These are phyloP conservation scores for Trypoxylus dichotomus DNA, from an alignment of 1,140 invertebrate species.

Conservation along the genomic window DNA sequence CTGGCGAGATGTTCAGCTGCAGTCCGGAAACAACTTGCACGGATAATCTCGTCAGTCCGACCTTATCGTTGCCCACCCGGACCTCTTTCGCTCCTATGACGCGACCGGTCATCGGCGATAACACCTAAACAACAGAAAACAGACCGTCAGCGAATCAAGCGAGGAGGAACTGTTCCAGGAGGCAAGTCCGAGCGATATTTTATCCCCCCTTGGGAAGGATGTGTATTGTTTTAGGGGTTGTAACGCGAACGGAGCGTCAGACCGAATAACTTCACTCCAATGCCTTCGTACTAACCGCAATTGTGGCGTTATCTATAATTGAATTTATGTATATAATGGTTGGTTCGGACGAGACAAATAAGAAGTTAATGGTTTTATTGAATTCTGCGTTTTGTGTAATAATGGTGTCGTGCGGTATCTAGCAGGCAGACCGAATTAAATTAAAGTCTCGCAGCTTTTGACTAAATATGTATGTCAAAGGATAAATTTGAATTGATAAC, in stretches of 20 bases:
- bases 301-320: conserved; percentile 16
- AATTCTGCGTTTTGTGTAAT: not conserved
- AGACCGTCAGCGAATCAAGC: not conserved
- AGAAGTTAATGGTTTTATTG: not conserved
- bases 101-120: conserved; percentile 88
- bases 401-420: not conserved
- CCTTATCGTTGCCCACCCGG: conserved; percentile 87
- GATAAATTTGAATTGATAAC: too few relatives aligned
- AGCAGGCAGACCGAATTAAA: too few relatives aligned
- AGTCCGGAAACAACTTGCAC: conserved; percentile 90
- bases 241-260: not conserved
- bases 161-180: not conserved
- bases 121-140: conserved; percentile 59
- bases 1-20: conserved; percentile 84
- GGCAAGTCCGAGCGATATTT: not conserved
- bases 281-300: not conserved
- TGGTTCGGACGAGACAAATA: not conserved
- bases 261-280: not conserved
- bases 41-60: conserved; percentile 76
- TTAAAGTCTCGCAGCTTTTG: too few relatives aligned
- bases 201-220: too few relatives aligned
- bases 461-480: too few relatives aligned
- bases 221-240: not conserved
- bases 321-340: not conserved
- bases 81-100: conserved; percentile 91